Percentiles rank a stretch among this genome's conserved stretches.
These are phyloP conservation scores for Knipowitschia caucasica DNA, from an alignment of 2,797 vertebrate species.

Conservation along the genomic window DNA sequence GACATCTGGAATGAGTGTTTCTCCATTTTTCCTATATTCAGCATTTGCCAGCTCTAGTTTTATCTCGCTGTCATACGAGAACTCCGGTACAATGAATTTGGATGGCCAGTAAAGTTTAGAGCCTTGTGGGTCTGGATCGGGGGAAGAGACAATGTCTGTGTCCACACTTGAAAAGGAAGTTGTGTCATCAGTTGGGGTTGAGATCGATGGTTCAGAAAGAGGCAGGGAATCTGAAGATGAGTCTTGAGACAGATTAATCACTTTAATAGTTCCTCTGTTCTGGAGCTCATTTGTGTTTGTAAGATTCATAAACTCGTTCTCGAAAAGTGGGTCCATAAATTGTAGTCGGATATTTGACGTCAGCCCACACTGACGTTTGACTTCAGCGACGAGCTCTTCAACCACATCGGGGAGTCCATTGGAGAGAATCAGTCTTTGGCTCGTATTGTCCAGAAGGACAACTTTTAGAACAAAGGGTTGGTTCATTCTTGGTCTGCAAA, in stretches of 20 bases:
- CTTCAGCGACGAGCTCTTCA: slow-evolving; percentile 22
- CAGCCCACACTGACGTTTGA: slow-evolving; percentile 31
- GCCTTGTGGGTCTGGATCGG: not conserved
- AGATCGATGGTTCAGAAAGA: not conserved
- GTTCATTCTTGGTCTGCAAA: slow-evolving; percentile 1
- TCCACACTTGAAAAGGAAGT: not conserved
- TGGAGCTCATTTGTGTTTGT: slow-evolving; percentile 30
- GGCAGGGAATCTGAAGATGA: too few species aligned
- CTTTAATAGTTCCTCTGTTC: slow-evolving; percentile 24
- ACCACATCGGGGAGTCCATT: slow-evolving; percentile 21
- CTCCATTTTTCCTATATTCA: not conserved
- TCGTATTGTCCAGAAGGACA: slow-evolving; percentile 26
- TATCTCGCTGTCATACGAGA: not conserved
- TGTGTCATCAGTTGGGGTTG: not conserved
- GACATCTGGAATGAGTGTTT: not conserved
- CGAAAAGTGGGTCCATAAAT: slow-evolving; percentile 34
- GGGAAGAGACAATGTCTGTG: not conserved
- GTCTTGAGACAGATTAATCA: too few species aligned
- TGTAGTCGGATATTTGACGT: slow-evolving; percentile 21
- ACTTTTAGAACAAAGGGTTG: slow-evolving; percentile 5
- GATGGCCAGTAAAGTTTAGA: not conserved
- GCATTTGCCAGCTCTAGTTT: not conserved
- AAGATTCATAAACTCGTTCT: slow-evolving; percentile 31
- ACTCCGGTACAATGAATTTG: not conserved
- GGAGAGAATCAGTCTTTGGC: slow-evolving; percentile 29